Percentiles rank a stretch among this genome's conserved stretches.
phyloP scores from a whole-genome alignment of 2,113 vertebrate species.

The Prionailurus bengalensis region DNA sequence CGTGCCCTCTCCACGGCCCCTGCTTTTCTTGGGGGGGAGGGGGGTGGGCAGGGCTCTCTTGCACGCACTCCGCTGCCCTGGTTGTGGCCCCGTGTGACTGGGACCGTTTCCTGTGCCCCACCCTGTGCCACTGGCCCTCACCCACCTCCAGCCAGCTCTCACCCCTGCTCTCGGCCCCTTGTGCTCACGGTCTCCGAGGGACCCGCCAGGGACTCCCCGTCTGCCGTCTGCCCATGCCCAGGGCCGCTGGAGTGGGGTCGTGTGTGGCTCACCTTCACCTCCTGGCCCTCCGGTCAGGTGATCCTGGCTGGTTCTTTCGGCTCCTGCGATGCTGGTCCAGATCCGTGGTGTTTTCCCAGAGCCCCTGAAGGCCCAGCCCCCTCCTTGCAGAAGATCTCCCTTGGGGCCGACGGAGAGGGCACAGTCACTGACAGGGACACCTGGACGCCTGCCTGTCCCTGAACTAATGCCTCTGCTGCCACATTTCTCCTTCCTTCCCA shows the following conservation, averaged over 20 bases:
- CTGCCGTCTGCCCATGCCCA: not conserved
- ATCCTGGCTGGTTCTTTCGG: not conserved
- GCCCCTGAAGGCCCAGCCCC: not conserved
- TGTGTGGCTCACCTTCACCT: not conserved
- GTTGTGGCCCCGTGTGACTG: not conserved
- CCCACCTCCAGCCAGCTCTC: not conserved
- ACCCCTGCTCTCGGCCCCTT: not conserved
- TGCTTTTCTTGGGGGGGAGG: not conserved
- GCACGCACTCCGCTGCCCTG: not conserved
- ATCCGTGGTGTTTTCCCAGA: not conserved
- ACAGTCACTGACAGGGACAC: not conserved
- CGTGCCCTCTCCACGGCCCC: rapidly evolving
- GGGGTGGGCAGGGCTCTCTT: not conserved
- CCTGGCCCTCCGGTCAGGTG: not conserved
- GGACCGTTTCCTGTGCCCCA: not conserved
- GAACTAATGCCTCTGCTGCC: no score
- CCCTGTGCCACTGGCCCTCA: not conserved
- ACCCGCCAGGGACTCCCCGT: no score
- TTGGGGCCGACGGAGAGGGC: not conserved
- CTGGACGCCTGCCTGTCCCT: not conserved
- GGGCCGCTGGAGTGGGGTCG: not conserved
- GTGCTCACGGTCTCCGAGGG: not conserved
- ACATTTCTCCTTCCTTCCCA: not conserved
- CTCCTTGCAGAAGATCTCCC: not conserved
- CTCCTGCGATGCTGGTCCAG: not conserved